Conservation (phyloP, 2,113 vertebrate species). For the Thymallus thymallus region DNA sequence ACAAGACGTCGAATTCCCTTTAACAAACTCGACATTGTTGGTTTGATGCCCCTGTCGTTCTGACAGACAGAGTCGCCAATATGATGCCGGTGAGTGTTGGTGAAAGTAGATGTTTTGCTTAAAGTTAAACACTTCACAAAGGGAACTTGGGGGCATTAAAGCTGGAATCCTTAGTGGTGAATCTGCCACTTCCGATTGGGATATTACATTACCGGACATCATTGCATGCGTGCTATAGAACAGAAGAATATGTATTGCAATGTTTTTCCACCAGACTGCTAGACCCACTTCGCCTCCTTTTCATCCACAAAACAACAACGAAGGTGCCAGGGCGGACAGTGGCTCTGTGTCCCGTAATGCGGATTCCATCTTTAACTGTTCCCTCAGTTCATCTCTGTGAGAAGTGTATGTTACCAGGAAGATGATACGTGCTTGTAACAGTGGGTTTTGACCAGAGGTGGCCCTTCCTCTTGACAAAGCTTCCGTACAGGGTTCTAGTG, state of each 20-base stretch:
- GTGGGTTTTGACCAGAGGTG: neutral
- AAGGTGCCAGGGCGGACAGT: neutral
- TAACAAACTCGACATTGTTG: neutral
- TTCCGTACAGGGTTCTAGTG: neutral
- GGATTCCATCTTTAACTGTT: neutral
- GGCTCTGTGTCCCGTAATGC: neutral
- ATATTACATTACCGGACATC: neutral
- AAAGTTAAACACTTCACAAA: neutral
- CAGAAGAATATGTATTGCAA: no score
- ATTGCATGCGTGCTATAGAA: neutral
- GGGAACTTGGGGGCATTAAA: neutral
- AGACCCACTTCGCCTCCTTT: neutral
- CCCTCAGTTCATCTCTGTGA: neutral
- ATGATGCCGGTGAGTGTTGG: slow-evolving; percentile 69
- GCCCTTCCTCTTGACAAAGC: no score
- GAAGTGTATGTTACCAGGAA: neutral
- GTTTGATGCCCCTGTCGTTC: slow-evolving; percentile 43
- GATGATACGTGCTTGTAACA: neutral
- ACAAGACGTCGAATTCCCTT: neutral
- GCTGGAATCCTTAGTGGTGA: neutral
- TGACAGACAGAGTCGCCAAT: slow-evolving; percentile 49
- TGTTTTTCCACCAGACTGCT: no score
- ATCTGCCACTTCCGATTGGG: neutral
- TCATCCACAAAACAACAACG: neutral
- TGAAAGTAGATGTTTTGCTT: neutral